Base-by-base conservation (phyloP, 2,888 invertebrate genomes). In the Ichneumoninae sp. region DNA sequence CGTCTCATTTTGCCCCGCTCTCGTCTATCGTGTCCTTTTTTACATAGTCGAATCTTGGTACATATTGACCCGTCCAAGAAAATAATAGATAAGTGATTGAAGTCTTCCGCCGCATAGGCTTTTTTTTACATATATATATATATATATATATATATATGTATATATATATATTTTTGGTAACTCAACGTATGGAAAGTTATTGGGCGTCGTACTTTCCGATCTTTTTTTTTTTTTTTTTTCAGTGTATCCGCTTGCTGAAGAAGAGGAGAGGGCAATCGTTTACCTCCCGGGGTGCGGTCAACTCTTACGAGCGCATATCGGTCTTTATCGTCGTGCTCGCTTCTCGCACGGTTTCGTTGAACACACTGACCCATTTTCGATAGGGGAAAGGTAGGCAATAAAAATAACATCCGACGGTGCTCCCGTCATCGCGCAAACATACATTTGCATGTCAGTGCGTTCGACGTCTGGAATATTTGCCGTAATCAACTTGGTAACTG, bases 221-320 rank as follows among this genome's bases (percentile, higher is more conserved):
- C 62, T 30, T 22, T 22, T 16, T n/a, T 33, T 40, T 4, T 3
- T 75, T 72, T 10, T 44, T 44, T 54, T 65, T 26, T 19, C 66
- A 36, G 33, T 40, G 36, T 57, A n/a, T 40, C 47, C 26, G 47
- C 44, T 71, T 54, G 57, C 66, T 65, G 74, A 70, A 66, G 60
- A 75, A 26, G 71, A 74, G 26, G 36, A 36, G 66, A 76, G 22
- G 66, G 54, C 62, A 80, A 82, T 77, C 72, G 66, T 76, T 85
- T 83, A 69, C 68, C 70, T 65, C 57, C 50, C 66, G 74, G 65
- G 85, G 85, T 78, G 85, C 74, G 85, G 85, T 83, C 83, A 50
- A 47, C 84, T 66, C 81, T 84, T 84, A 84, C 57, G 75, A 40
- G 70, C 50, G 66, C 75, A 40, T 52, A 30, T 33, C 26, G 66